Conservation (phyloP, 1,140 invertebrate species). For the Drosophila novamexicana region DNA sequence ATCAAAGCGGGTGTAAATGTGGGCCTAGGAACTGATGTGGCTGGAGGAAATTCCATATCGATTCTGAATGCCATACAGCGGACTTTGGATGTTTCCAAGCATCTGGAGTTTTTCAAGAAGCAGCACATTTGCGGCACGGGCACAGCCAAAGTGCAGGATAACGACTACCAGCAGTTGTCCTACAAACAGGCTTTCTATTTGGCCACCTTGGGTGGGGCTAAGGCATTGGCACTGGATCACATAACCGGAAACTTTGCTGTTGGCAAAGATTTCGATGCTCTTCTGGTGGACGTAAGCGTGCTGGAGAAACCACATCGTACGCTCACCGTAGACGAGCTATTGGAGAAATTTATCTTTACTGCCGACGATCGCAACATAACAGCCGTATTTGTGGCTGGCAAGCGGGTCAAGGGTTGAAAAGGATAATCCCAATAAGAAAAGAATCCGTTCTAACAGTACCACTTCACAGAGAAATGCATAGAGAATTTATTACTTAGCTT, state of each 20-base stretch:
- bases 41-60: slow-evolving; percentile 91
- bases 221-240: slow-evolving; percentile 90
- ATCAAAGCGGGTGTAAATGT: slow-evolving; percentile 88
- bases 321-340: slow-evolving; percentile 85
- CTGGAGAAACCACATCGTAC: slow-evolving; percentile 84
- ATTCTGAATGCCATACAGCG: slow-evolving; percentile 91
- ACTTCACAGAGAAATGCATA: slow-evolving; percentile 53
- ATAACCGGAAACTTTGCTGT: slow-evolving; percentile 91
- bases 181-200: slow-evolving; percentile 93
- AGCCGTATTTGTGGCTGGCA: slow-evolving; percentile 91
- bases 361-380: slow-evolving; percentile 94
- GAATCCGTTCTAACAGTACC: slow-evolving; percentile 43
- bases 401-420: slow-evolving; percentile 84
- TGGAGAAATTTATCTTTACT: slow-evolving; percentile 93
- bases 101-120: slow-evolving; percentile 85
- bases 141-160: slow-evolving; percentile 20
- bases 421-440: background rate
- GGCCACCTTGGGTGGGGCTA: slow-evolving; percentile 93
- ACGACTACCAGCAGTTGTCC: slow-evolving; percentile 85
- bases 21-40: slow-evolving; percentile 95
- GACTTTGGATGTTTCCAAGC: slow-evolving; percentile 90
- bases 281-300: slow-evolving; percentile 87
- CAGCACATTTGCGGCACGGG: slow-evolving; percentile 71
- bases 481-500: slow-evolving; percentile 59
- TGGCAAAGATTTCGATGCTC: slow-evolving; percentile 94